Conservation (phyloP, 1,140 invertebrate genomes). For the Euura lappo region DNA sequence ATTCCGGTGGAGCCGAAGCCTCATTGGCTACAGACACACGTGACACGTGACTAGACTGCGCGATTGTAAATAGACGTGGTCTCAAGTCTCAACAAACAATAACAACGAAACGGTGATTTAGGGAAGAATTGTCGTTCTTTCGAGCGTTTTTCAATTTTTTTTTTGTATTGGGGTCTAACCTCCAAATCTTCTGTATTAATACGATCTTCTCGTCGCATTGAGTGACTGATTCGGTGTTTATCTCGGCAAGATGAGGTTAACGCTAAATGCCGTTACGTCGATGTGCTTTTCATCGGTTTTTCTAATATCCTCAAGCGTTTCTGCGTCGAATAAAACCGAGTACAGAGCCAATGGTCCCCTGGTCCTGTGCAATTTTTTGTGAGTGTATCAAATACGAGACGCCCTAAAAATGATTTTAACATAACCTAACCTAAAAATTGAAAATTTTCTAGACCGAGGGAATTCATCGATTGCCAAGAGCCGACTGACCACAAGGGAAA, state of each 20-base stretch:
- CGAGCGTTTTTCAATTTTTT: too few species aligned
- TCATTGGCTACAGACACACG: not conserved
- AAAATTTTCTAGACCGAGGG: conserved; percentile 69
- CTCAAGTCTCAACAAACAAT: too few species aligned
- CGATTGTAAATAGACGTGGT: too few species aligned
- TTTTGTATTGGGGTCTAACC: too few species aligned
- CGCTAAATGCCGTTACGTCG: conserved; percentile 23
- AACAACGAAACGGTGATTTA: too few species aligned
- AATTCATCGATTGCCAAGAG: conserved; percentile 91
- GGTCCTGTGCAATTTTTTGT: conserved; percentile 55
- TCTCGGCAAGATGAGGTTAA: conserved; percentile 41
- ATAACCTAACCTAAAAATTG: not conserved
- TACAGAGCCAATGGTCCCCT: conserved; percentile 53
- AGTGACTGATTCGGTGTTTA: not conserved
- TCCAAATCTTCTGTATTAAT: too few species aligned
- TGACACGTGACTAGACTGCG: not conserved
- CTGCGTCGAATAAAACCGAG: conserved; percentile 41
- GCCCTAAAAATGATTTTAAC: too few species aligned
- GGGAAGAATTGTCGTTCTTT: too few species aligned
- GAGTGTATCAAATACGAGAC: conserved; percentile 28
- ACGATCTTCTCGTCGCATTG: too few species aligned
- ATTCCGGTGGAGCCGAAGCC: not conserved
- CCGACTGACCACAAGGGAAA: conserved; percentile 93
- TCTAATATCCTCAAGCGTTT: conserved; percentile 31
- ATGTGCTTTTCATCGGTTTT: conserved; percentile 28